These are phyloP conservation scores for Hassar affinis DNA, from an alignment of 2,113 vertebrate genomes.

Conservation along the genomic window DNA sequence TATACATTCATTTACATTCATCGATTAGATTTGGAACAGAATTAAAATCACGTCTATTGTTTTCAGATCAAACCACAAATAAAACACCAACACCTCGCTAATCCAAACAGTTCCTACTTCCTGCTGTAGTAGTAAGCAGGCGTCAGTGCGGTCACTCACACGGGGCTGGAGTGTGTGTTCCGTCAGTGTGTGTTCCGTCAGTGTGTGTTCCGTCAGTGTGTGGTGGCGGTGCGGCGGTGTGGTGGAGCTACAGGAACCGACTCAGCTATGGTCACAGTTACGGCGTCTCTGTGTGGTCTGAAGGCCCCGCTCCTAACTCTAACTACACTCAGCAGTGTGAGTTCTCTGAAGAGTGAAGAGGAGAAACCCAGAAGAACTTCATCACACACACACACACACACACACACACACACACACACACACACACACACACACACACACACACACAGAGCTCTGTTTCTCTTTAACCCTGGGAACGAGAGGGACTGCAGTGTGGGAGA, in stretches of 20 bases:
- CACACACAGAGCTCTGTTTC: conserved; percentile 10
- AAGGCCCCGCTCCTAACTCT: neutral
- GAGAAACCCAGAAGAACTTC: neutral
- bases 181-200: neutral
- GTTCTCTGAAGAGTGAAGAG: neutral
- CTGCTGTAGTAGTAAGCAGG: neutral
- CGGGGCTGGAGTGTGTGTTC: neutral
- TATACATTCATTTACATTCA: conserved; percentile 4
- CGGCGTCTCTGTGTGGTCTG: conserved; percentile 27
- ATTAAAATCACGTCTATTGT: neutral
- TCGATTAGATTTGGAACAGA: neutral
- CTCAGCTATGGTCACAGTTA: neutral
- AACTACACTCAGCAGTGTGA: neutral
- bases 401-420: conserved; percentile 20
- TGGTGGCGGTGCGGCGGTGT: neutral
- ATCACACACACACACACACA: neutral
- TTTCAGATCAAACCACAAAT: neutral
- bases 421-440: conserved; percentile 20
- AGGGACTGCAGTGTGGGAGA: conserved; percentile 32
- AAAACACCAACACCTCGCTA: neutral
- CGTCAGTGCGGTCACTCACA: neutral
- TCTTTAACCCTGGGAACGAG: conserved; percentile 36
- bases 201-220: neutral
- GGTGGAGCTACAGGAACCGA: neutral
- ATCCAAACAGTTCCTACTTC: neutral